Conservation (phyloP, 2,888 invertebrate genomes). For the Philhelius pedissequus region DNA sequence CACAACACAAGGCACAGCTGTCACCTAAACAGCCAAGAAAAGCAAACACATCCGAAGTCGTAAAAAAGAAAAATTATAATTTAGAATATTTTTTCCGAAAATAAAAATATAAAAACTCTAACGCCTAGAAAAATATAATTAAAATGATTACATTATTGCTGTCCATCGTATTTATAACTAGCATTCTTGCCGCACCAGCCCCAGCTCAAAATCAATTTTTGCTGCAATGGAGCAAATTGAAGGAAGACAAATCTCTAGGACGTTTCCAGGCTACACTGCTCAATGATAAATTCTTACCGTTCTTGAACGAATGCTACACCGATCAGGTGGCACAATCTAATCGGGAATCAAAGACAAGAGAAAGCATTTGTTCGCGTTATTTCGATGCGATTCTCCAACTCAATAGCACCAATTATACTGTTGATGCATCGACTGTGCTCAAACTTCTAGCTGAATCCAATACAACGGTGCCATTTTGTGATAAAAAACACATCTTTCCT, state of each 20-base stretch:
- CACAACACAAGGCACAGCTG: too few species aligned
- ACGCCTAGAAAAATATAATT: neutral
- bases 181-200: conserved; percentile 14
- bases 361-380: conserved; percentile 10
- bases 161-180: conserved; percentile 22
- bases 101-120: neutral
- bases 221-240: conserved; percentile 26
- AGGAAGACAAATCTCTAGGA: conserved; percentile 13
- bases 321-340: neutral
- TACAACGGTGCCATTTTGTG: neutral
- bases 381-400: conserved; percentile 40
- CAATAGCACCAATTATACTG: conserved; percentile 12
- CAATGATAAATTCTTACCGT: conserved; percentile 22
- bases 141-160: conserved; percentile 40
- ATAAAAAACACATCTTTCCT: conserved; percentile 21
- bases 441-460: neutral
- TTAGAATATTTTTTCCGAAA: neutral
- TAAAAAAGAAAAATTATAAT: too few species aligned
- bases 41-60: conserved; percentile 12
- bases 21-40: neutral
- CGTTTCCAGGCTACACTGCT: conserved; percentile 42
- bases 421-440: neutral
- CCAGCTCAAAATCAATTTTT: neutral
- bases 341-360: neutral
- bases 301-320: conserved; percentile 41